phyloP scores from a whole-genome alignment of 1,140 invertebrate species.

The Phenacoccus solenopsis region DNA sequence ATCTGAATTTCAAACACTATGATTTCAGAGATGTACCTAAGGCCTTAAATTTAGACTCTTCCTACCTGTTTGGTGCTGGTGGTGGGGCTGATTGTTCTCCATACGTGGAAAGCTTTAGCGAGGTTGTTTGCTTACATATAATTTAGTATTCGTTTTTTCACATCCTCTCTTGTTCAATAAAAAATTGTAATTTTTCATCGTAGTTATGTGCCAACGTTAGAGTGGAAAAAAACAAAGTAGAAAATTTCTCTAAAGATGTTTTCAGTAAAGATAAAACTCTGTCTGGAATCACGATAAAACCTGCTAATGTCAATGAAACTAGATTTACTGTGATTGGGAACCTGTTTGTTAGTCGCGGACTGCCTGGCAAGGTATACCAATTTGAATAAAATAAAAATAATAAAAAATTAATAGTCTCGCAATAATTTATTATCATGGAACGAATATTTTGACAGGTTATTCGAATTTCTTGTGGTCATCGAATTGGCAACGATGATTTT shows the following conservation, averaged over 20 bases:
- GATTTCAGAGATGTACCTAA: conserved; percentile 1
- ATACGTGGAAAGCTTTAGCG: background rate
- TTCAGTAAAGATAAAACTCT: background rate
- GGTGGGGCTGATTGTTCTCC: background rate
- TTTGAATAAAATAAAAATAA: background rate
- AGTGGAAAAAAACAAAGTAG: background rate
- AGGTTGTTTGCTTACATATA: background rate
- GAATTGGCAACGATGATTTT: background rate
- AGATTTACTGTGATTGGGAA: background rate
- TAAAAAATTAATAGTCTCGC: too few relatives aligned
- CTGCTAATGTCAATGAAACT: background rate
- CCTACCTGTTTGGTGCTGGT: background rate
- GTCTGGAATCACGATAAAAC: background rate
- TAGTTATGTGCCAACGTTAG: background rate
- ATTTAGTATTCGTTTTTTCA: background rate
- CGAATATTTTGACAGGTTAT: background rate
- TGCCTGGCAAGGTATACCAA: background rate
- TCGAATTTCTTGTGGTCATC: background rate
- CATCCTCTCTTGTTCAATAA: too few relatives aligned
- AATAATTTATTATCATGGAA: background rate
- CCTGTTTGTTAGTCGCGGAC: background rate
- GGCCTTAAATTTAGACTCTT: background rate
- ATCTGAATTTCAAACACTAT: background rate
- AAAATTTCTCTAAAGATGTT: background rate
- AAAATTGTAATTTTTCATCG: too few relatives aligned